Evolutionary conservation across 1,140 invertebrate genomes (phyloP).

Genomic region (Chlorops oryzae): DNA sequence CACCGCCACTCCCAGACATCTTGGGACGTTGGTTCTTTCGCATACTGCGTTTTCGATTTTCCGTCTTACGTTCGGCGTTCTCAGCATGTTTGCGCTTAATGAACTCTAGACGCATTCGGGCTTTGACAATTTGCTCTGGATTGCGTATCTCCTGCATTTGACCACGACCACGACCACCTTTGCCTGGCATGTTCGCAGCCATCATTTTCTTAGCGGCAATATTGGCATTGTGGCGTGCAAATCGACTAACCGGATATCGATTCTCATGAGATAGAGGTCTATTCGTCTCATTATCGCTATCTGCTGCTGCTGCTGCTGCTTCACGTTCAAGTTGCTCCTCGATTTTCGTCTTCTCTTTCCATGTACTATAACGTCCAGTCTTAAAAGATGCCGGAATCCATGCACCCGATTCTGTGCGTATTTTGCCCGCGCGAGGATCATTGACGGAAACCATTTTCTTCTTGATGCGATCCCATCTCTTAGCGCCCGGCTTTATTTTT

Average conservation of each 20-base stretch:
- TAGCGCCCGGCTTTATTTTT: constrained; percentile 54
- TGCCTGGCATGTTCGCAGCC: constrained; percentile 32
- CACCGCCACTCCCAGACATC: constrained; percentile 4
- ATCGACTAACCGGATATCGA: constrained; percentile 52
- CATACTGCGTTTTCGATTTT: constrained; percentile 44
- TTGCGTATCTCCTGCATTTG: constrained; percentile 56
- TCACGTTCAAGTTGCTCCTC: constrained; percentile 56
- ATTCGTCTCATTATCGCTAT: constrained; percentile 51
- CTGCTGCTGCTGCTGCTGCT: too few relatives aligned
- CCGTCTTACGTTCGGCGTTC: constrained; percentile 27
- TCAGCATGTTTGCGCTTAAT: constrained; percentile 36
- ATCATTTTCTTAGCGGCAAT: constrained; percentile 50
- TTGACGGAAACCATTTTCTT: constrained; percentile 83
- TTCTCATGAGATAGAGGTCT: constrained; percentile 40
- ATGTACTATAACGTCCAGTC: constrained; percentile 78
- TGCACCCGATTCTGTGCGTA: constrained; percentile 88
- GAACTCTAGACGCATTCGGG: constrained; percentile 48
- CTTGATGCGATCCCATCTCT: constrained; percentile 84
- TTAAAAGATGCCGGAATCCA: constrained; percentile 94
- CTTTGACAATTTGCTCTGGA: constrained; percentile 66
- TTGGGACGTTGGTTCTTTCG: constrained; percentile 31
- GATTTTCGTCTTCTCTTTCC: constrained; percentile 78
- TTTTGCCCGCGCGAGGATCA: constrained; percentile 66
- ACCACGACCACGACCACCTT: constrained; percentile 14
- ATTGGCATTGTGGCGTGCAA: constrained; percentile 59